A percentile compares a stretch with the other conserved stretches of the same genome.
phyloP scores from a whole-genome alignment of 2,888 invertebrate species.

The Eumacrocentrus americanus region DNA sequence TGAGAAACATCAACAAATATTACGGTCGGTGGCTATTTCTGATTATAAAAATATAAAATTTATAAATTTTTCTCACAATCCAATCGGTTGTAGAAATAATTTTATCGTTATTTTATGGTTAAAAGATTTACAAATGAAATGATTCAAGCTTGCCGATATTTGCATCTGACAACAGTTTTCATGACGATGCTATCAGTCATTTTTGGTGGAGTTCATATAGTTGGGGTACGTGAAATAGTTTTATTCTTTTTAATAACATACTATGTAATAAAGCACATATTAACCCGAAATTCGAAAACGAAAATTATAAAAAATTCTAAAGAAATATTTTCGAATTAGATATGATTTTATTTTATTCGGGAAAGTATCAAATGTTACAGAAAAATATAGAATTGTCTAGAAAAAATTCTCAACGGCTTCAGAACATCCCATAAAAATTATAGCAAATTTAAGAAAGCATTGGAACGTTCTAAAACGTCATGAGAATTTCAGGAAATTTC shows the following conservation, averaged over 20 bases:
- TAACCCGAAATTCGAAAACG: too few species aligned
- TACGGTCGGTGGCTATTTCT: slow-evolving; percentile 37
- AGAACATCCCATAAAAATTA: too few species aligned
- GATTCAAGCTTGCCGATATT: slow-evolving; percentile 26
- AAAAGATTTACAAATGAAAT: slow-evolving; percentile 30
- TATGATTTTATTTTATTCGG: too few species aligned
- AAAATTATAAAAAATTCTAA: too few species aligned
- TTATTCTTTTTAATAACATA: background rate
- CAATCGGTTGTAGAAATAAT: background rate
- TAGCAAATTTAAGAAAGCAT: too few species aligned
- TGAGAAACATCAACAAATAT: slow-evolving; percentile 27
- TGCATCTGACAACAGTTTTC: slow-evolving; percentile 26
- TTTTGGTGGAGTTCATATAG: slow-evolving; percentile 30
- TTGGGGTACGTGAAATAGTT: slow-evolving; percentile 29
- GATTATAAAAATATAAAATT: slow-evolving; percentile 25
- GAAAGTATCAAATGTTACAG: too few species aligned
- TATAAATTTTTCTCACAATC: background rate
- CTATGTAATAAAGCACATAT: too few species aligned
- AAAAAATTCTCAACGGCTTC: too few species aligned
- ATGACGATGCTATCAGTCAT: slow-evolving; percentile 27
- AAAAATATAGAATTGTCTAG: too few species aligned
- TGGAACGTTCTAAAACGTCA: too few species aligned
- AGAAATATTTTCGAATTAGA: too few species aligned
- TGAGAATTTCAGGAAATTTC: too few species aligned
- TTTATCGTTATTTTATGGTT: background rate